These are phyloP conservation scores for Crocallis elinguaria DNA, from an alignment of 2,888 invertebrate genomes.

Conservation along the genomic window DNA sequence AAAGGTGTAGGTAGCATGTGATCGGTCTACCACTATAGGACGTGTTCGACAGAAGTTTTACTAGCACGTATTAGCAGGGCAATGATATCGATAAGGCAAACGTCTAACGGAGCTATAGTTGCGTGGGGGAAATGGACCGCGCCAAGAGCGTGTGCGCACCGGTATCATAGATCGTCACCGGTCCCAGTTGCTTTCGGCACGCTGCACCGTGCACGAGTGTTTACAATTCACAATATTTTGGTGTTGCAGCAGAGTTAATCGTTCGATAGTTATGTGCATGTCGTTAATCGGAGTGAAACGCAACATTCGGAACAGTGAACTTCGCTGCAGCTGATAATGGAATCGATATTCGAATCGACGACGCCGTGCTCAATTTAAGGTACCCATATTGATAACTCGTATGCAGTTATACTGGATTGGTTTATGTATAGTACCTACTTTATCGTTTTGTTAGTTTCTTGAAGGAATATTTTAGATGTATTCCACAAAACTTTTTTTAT, in stretches of 20 bases:
- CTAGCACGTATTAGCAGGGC: conserved; percentile 42
- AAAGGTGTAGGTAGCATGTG: neutral
- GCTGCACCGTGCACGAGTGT: conserved; percentile 78
- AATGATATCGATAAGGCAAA: conserved; percentile 62
- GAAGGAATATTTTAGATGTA: neutral
- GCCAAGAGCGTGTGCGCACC: conserved; percentile 78
- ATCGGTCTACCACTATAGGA: conserved; percentile 5
- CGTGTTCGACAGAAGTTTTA: conserved; percentile 41
- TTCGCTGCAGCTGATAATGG: conserved; percentile 48
- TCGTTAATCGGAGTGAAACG: conserved; percentile 26
- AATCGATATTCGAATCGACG: conserved; percentile 45
- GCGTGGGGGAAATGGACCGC: conserved; percentile 84
- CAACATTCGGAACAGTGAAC: conserved; percentile 34
- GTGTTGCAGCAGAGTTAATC: conserved; percentile 51
- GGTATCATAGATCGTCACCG: conserved; percentile 79
- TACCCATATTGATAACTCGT: conserved; percentile 22
- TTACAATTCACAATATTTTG: conserved; percentile 56
- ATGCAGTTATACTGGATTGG: conserved; percentile 3
- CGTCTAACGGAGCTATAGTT: conserved; percentile 78
- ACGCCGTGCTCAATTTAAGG: conserved; percentile 35
- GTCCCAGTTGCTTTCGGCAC: conserved; percentile 83
- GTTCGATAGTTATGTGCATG: conserved; percentile 48
- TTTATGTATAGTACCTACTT: conserved; percentile 1
- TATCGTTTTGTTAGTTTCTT: neutral
- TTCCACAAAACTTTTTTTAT: neutral